Base-by-base conservation (phyloP, 1,140 invertebrate species). In the Bilobella aurantiaca region DNA sequence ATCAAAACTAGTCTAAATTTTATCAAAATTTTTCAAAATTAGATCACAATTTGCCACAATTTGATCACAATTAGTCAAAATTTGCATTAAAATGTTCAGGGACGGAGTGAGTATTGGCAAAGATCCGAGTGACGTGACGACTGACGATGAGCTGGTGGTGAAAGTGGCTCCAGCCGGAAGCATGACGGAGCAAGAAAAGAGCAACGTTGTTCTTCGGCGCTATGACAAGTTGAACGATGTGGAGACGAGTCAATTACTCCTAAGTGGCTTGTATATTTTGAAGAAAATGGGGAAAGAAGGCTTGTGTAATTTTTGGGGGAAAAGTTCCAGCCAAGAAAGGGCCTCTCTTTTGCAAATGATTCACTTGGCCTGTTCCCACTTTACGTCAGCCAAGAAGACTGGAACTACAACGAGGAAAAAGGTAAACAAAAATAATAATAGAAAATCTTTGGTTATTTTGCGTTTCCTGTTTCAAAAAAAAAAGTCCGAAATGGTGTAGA, bases 331-430 rank as follows among this genome's bases (percentile, higher is more conserved):
- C 28, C 60, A 63, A 30, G 71, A 73, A 49, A 32, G 71, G 63
- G 63, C 71, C 5, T 64, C 66, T 1, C 46, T 73, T n/a, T 62
- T 73, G 1, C 68, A 69, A 65, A 73, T 73, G 71, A 65, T 70
- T 61, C 66, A 68, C 53, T 53, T 73, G 1, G 66, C 71, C 21
- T 68, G 66, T 37, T 37, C 64, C 58, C 71, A 73, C 34, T 73
- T 73, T 58, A 70, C 68, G 12, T 70, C 67, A 56, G 71, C 68
- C 1, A 53, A 62, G 30, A 73, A 73, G 65, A 73, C 70, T 63
- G 65, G 68, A 37, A 73, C 71, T n/a, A 68, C 69, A n/a, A 73
- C 71, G 3, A 68, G 68, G 65, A 73, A 69, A 66, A 73, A 73
- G 59, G 71, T 70, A 58, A n/a, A n/a, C n/a, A n/a, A n/a, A n/a